phyloP scores from a whole-genome alignment of 64 coral and sea anemone species.

The Hydrozoanthus tunicans region DNA sequence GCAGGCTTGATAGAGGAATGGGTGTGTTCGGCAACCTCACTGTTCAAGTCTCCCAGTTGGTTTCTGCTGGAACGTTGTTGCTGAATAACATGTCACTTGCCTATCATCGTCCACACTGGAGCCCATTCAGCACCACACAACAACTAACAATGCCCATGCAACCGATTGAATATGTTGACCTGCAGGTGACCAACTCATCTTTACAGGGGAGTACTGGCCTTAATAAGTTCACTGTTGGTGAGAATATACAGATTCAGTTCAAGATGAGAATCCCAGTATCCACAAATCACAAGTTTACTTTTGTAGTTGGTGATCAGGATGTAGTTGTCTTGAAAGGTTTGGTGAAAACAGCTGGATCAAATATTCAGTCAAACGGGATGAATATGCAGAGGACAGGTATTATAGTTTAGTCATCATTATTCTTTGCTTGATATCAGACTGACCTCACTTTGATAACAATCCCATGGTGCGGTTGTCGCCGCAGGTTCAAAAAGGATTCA shows the following conservation, averaged over 20 bases:
- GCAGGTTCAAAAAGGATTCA: too few relatives aligned
- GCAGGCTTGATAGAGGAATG: constrained; percentile 32
- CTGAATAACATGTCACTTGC: constrained; percentile 29
- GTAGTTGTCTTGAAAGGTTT: constrained; percentile 53
- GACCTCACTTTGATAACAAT: too few relatives aligned
- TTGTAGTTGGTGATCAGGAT: constrained; percentile 51
- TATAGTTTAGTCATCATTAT: background rate
- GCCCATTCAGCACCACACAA: background rate
- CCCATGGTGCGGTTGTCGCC: too few relatives aligned
- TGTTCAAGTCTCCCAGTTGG: constrained; percentile 48
- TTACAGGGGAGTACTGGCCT: background rate
- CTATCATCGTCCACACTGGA: constrained; percentile 59
- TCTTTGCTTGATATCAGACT: background rate
- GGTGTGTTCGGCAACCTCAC: constrained; percentile 30
- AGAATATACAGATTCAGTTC: constrained; percentile 58
- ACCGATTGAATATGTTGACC: background rate
- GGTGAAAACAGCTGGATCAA: constrained; percentile 48
- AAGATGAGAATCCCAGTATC: constrained; percentile 70
- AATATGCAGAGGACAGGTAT: constrained; percentile 40
- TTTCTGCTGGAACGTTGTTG: constrained; percentile 42
- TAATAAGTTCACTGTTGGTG: constrained; percentile 62
- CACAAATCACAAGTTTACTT: constrained; percentile 52
- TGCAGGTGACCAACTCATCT: constrained; percentile 46
- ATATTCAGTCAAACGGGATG: constrained; percentile 50
- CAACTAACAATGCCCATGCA: constrained; percentile 2